Evolutionary conservation across 2,113 vertebrate genomes (phyloP), one percentile per base, ranked within the genome.

Genomic region (Thalassarche chlororhynchos): DNA sequence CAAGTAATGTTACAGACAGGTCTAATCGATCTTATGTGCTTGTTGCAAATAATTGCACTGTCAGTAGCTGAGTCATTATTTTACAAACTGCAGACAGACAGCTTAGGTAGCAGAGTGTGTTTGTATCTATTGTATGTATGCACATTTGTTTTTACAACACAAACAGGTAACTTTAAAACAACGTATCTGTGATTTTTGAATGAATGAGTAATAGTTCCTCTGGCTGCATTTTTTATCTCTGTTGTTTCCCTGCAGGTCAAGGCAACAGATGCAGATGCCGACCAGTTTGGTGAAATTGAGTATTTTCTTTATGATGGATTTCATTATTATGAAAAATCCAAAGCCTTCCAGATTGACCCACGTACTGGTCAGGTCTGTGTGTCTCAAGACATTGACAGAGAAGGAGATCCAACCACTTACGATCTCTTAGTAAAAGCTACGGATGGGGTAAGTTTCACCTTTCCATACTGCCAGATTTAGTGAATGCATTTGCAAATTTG

Each of bases 371-470:
- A 96, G 71, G 98, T 99, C 96, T 99, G 99, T 54, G 97, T 99
- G 54, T 98, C 98, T 46, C 98, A 98, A 96, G 99, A 99, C 49
- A 99, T 99, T 4, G 99, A 99, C 93, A 98, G 99, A 91, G 99
- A 99, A 83, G 79, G 42, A 2, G 99, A 98, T 74, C 98, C 98
- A 64, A 92, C 96, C 26, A 98, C 97, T 89, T 98, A 99, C 2
- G 99, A 99, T 96, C 96, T 99, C 44, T 96, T 99, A 93, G 98
- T 99, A 97, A 99, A 98, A 98, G 99, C 99, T 84, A 98, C 97
- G 60, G 99, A 99, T 97, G 99, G 98, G 95, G 99, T 99, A 98
- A 98, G 99, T 94, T 87, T 86, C 1, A 3, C 16, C 14, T 44
- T 93, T 92, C 20, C 13, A 34, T 20, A 7, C 12, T 36, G 44